Conservation (phyloP, 2,797 vertebrate genomes). For the Siniperca undulata region DNA sequence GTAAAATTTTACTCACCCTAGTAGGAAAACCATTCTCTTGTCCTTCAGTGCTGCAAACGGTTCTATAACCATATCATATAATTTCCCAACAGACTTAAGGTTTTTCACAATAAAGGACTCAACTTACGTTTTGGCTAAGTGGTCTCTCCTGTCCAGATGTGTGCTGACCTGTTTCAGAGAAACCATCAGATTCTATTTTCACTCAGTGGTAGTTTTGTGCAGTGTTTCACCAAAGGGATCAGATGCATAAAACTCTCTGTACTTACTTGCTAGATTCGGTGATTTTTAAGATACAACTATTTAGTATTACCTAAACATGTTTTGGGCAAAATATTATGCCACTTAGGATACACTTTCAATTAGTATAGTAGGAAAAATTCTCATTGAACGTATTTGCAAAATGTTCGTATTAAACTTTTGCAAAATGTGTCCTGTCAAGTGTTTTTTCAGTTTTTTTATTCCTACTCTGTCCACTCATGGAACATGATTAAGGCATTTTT, state of each 20-base stretch:
- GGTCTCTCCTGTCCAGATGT: slow-evolving; percentile 43
- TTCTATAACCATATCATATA: slow-evolving; percentile 53
- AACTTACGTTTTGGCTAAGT: slow-evolving; percentile 28
- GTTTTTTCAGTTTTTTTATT: neutral
- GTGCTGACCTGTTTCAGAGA: slow-evolving; percentile 8
- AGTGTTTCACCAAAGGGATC: neutral
- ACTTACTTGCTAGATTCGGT: neutral
- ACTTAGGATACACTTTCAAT: neutral
- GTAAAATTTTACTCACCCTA: slow-evolving; percentile 18
- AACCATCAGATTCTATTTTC: neutral
- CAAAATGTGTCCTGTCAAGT: too few species aligned
- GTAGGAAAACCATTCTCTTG: slow-evolving; percentile 20
- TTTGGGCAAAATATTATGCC: neutral
- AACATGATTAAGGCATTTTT: neutral
- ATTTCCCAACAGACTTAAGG: slow-evolving; percentile 31
- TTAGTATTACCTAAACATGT: neutral
- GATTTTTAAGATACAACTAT: neutral
- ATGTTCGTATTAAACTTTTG: neutral
- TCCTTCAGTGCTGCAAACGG: slow-evolving; percentile 37
- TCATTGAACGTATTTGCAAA: neutral
- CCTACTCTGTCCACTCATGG: neutral
- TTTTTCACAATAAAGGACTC: slow-evolving; percentile 48
- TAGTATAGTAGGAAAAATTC: neutral
- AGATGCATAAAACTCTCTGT: neutral
- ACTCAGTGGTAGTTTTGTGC: neutral